These are phyloP conservation scores for Drosophila monieri DNA, from an alignment of 2,888 invertebrate genomes.

Conservation along the genomic window DNA sequence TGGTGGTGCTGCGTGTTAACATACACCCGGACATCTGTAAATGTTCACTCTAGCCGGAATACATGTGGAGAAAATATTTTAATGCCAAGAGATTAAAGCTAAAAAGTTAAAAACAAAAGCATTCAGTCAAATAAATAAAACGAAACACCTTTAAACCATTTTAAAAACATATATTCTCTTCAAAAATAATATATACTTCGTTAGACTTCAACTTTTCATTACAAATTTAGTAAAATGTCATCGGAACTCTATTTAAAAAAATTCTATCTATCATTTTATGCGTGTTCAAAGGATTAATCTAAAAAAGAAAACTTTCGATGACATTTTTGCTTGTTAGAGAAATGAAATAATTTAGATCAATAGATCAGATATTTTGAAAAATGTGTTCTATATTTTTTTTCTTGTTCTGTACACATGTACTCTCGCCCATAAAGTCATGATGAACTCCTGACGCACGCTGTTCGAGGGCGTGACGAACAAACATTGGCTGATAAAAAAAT, in stretches of 20 bases:
- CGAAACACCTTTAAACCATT: too few species aligned
- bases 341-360: neutral
- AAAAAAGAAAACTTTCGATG: neutral
- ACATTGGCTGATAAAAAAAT: slow-evolving; percentile 31
- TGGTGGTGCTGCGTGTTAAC: slow-evolving; percentile 7
- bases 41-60: slow-evolving; percentile 12
- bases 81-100: neutral
- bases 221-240: too few species aligned
- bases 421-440: slow-evolving; percentile 50
- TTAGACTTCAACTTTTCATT: too few species aligned
- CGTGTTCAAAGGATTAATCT: neutral
- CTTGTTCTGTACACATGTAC: slow-evolving; percentile 8
- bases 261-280: too few species aligned
- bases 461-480: slow-evolving; percentile 44
- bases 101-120: neutral
- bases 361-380: neutral
- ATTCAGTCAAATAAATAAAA: neutral
- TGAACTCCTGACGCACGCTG: slow-evolving; percentile 56
- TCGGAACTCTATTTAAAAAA: too few species aligned
- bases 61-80: neutral
- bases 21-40: slow-evolving; percentile 30
- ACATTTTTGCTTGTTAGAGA: neutral
- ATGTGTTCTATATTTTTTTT: neutral
- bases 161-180: too few species aligned
- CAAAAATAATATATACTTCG: too few species aligned